Conservation (phyloP, 2,113 vertebrate species). For the Peromyscus leucopus region DNA sequence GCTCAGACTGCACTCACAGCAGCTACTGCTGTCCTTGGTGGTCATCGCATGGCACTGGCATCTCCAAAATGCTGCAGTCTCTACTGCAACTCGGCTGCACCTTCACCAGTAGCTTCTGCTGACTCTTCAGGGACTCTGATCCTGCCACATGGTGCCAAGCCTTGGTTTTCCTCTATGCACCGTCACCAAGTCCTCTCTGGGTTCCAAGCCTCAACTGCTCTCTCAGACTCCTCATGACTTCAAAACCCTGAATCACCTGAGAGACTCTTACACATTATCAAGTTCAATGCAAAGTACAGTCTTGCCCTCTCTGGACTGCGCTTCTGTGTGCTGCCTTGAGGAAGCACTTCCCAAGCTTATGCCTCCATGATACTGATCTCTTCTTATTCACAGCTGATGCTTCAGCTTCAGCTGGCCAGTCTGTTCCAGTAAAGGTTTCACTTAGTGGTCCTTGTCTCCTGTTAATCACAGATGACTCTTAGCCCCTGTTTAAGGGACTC, state of each 20-base stretch:
- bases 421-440: background rate
- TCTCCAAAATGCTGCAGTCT: background rate
- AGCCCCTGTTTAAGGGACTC: background rate
- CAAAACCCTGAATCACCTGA: background rate
- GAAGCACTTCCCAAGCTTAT: background rate
- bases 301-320: background rate
- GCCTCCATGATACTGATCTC: background rate
- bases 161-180: background rate
- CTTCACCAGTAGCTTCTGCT: background rate
- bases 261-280: background rate
- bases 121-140: background rate
- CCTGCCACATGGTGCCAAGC: background rate
- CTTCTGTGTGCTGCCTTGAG: background rate
- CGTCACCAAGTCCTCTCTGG: background rate
- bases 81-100: background rate
- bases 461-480: background rate
- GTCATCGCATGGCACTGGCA: background rate
- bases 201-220: background rate
- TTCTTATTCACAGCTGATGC: background rate
- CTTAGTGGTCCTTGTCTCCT: background rate
- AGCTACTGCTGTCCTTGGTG: background rate
- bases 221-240: background rate
- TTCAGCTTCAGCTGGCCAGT: background rate
- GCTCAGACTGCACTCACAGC: background rate
- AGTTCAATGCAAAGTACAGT: background rate